These are phyloP conservation scores for Trochalopteron elliotii DNA, from an alignment of 2,113 vertebrate genomes.

Conservation along the genomic window DNA sequence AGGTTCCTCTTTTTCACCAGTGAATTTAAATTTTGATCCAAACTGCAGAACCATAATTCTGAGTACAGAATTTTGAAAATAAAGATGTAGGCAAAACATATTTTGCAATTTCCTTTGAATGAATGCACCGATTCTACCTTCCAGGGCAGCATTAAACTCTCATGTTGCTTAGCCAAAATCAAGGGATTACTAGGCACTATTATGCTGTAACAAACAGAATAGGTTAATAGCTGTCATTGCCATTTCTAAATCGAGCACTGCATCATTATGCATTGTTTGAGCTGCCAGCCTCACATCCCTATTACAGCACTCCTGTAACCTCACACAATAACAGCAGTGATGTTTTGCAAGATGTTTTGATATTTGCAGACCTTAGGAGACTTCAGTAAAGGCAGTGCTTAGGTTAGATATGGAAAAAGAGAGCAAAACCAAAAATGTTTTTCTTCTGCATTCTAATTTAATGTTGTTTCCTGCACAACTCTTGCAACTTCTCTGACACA, in stretches of 20 bases:
- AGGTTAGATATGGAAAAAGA: neutral
- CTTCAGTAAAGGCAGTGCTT: constrained; percentile 35
- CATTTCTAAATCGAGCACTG: neutral
- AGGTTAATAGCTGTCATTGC: constrained; percentile 40
- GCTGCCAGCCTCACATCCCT: constrained; percentile 4
- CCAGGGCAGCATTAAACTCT: neutral
- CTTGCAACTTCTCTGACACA: neutral
- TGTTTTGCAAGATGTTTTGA: constrained; percentile 33
- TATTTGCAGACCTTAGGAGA: constrained; percentile 26
- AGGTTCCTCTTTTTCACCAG: neutral
- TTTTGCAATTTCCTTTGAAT: neutral
- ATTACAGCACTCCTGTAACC: neutral
- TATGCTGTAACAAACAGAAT: constrained; percentile 42
- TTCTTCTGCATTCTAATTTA: constrained; percentile 12
- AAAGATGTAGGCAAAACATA: neutral
- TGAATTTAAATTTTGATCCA: neutral
- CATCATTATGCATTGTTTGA: constrained; percentile 4
- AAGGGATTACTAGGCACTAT: neutral
- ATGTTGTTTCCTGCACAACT: constrained; percentile 1
- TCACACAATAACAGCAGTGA: neutral
- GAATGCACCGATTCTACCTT: neutral
- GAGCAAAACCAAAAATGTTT: neutral
- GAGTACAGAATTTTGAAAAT: neutral
- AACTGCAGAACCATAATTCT: neutral
- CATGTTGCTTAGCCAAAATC: neutral